Evolutionary conservation across 2,888 invertebrate species (phyloP), one percentile per base, ranked within the genome.

Genomic region (Cistogaster globosa): DNA sequence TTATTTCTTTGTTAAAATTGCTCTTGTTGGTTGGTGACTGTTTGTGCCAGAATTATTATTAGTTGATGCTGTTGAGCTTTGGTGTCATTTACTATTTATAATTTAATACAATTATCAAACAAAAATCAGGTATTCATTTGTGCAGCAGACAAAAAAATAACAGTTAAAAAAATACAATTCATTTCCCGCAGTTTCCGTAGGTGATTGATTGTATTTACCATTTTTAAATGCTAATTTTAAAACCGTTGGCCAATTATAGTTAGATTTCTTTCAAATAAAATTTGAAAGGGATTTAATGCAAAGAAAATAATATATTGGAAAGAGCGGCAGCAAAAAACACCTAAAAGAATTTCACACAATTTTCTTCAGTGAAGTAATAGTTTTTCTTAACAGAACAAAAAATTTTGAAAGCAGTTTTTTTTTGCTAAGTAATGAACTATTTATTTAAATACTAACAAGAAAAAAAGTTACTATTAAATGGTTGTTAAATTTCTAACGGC

Each of bases 41-140:
- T 57, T 77, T 67, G 53, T 67, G 58, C 60, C 58, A 58, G 74
- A 67, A 80, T 51, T 68, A 78, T 78, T 78, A 78, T 78, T 78
- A 62, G 60, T 62, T 62, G 53, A 53, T 60, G 45, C 45, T 69
- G 48, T 58, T 80, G 77, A 62, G 62, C 75, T 45, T 72, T 83
- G 83, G 83, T 86, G 83, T 86, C 83, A 83, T 83, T 86, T 86
- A 86, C 85, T 84, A 85, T 78, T 87, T 88, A 87, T 88, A 88
- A 88, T 87, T 88, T 88, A 87, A 88, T 88, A 87, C 88, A 88
- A 88, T 88, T 88, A 88, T 87, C 86, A 87, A 88, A 88, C 87
- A 87, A 87, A 88, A 87, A 74, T 87, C 85, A 80, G 83, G 78
- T 80, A 84, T 72, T 69, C 48, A 74, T 77, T 71, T 77, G 20